phyloP scores from a whole-genome alignment of 2,888 invertebrate species.

The Ornithoptera alexandrae region DNA sequence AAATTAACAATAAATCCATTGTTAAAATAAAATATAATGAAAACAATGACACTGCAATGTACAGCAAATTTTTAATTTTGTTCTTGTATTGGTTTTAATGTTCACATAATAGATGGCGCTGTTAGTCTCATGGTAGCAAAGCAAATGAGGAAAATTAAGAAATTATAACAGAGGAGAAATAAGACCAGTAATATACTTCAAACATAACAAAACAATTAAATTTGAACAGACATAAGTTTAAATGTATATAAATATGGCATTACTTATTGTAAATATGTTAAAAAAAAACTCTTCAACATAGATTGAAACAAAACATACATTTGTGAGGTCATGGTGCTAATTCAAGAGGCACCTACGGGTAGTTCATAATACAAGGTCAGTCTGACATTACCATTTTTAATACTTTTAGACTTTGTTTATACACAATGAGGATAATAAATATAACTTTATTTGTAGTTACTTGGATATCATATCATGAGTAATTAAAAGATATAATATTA shows the following conservation, averaged over 20 bases:
- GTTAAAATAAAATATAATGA: conserved; percentile 10
- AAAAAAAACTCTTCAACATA: not conserved
- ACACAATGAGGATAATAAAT: conserved; percentile 5
- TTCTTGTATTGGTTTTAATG: not conserved
- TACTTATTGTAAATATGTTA: not conserved
- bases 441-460: conserved; percentile 10
- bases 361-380: conserved; percentile 39
- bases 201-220: not conserved
- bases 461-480: conserved; percentile 23
- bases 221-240: not conserved
- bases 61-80: conserved; percentile 7
- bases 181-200: not conserved
- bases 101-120: conserved; percentile 35
- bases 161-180: not conserved
- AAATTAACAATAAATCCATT: not conserved
- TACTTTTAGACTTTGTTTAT: conserved; percentile 13
- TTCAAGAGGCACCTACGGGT: conserved; percentile 47
- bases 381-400: conserved; percentile 14
- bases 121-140: conserved; percentile 22
- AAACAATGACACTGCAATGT: conserved; percentile 3
- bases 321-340: conserved; percentile 41
- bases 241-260: not conserved
- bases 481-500: conserved; percentile 29
- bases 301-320: conserved; percentile 15
- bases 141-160: conserved; percentile 15